These are phyloP conservation scores for Gopherus flavomarginatus DNA, from an alignment of 2,113 vertebrate species.

Conservation along the genomic window DNA sequence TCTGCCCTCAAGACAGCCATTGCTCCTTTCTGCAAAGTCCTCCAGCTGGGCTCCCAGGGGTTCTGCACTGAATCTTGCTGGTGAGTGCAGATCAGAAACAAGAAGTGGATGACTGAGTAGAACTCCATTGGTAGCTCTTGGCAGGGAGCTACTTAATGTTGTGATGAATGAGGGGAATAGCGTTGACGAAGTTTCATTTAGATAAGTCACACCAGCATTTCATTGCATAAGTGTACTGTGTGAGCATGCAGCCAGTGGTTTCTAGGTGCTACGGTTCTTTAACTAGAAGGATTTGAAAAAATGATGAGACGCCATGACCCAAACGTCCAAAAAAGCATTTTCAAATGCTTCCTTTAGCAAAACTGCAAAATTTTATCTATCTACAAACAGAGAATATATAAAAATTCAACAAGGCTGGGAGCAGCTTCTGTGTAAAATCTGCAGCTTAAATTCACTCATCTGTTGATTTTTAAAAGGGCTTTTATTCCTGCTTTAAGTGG, in stretches of 20 bases:
- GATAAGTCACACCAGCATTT: rapidly evolving
- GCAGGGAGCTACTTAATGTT: background rate
- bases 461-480: background rate
- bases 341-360: background rate
- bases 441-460: background rate
- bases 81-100: background rate
- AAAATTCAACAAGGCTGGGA: background rate
- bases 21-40: background rate
- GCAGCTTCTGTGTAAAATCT: background rate
- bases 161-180: rapidly evolving
- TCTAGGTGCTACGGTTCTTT: background rate
- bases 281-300: background rate
- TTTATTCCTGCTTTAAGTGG: background rate
- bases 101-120: background rate
- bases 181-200: background rate
- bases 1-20: background rate
- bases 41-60: background rate
- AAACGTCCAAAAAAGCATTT: background rate
- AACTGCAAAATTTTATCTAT: background rate
- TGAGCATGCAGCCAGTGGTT: rapidly evolving
- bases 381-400: background rate
- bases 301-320: rapidly evolving
- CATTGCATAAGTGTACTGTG: background rate
- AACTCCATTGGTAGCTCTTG: background rate
- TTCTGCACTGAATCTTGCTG: background rate